A percentile compares a stretch with the other conserved stretches of the same genome.
Evolutionary conservation across 2,113 vertebrate species (phyloP).

Genomic region (Daboia siamensis): DNA sequence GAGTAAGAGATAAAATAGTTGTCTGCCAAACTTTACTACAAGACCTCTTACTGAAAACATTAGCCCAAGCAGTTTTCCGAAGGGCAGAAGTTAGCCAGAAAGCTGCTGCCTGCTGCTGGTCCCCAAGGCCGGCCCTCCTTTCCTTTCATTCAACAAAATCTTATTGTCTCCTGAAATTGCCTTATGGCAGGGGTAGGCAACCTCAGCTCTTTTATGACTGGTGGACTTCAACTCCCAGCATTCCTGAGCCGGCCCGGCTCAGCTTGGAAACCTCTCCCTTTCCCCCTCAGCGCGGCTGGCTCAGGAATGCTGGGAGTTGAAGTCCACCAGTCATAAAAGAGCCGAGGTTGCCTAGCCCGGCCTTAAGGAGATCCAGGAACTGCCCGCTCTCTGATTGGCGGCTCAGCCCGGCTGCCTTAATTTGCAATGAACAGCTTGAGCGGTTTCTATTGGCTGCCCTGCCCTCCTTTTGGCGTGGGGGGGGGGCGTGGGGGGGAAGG

Average conservation of each 20-base stretch:
- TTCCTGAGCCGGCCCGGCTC: no score
- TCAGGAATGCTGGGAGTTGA: no score
- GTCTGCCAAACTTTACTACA: background rate
- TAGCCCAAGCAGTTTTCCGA: background rate
- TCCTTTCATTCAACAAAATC: constrained; percentile 1
- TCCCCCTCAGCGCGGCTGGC: no score
- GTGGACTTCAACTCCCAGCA: no score
- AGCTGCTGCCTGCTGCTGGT: background rate
- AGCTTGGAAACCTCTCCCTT: no score
- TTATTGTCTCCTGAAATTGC: constrained; percentile 78
- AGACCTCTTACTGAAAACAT: background rate
- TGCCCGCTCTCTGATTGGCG: constrained; percentile 71
- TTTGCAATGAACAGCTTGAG: constrained; percentile 53
- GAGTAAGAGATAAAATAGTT: background rate
- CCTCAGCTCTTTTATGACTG: no score
- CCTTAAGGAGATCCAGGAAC: constrained; percentile 58
- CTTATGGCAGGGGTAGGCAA: constrained; percentile 39
- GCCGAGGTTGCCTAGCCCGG: constrained; percentile 1
- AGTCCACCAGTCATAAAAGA: no score
- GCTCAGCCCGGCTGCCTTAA: constrained; percentile 58
- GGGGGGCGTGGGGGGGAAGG: background rate
- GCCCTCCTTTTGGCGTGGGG: background rate
- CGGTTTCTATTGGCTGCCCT: constrained; percentile 74
- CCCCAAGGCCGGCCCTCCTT: background rate
- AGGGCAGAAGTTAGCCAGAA: background rate